Evolutionary conservation across 1,140 invertebrate genomes (phyloP).

Genomic region (Polypedilum pembai): DNA sequence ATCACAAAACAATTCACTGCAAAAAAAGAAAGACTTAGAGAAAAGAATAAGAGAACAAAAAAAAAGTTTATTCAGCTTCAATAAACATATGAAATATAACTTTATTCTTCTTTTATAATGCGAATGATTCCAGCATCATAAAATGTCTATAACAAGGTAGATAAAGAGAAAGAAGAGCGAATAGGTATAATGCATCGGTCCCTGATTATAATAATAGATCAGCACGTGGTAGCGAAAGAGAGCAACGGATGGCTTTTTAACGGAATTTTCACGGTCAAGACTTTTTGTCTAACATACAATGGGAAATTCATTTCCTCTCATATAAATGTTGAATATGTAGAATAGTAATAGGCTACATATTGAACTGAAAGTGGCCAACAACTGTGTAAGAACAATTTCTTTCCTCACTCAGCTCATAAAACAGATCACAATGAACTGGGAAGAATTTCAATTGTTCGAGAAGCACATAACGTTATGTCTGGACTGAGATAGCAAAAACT

Average conservation of each 20-base stretch:
- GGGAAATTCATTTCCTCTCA: not conserved
- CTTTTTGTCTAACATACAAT: not conserved
- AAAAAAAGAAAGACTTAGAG: not conserved
- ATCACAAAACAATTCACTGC: too few relatives aligned
- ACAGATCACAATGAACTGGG: not conserved
- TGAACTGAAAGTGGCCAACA: constrained; percentile 9
- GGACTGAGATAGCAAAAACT: not conserved
- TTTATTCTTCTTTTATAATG: not conserved
- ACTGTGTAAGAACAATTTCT: not conserved
- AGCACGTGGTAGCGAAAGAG: constrained; percentile 20
- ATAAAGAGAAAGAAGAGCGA: not conserved
- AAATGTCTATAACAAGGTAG: not conserved
- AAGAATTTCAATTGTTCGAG: constrained; percentile 21
- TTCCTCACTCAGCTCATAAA: not conserved
- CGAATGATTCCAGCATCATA: constrained; percentile 5
- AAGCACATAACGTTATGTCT: constrained; percentile 2
- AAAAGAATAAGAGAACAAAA: not conserved
- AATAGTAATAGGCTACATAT: not conserved
- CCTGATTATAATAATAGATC: constrained; percentile 20
- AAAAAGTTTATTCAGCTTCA: constrained; percentile 11
- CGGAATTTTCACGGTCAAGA: constrained; percentile 28
- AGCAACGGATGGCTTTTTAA: constrained; percentile 22
- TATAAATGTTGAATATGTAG: not conserved
- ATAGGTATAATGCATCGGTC: constrained; percentile 10
- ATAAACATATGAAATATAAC: constrained; percentile 14